Evolutionary conservation across 2,113 vertebrate genomes (phyloP).

Genomic region (Nycticryphes semicollaris): DNA sequence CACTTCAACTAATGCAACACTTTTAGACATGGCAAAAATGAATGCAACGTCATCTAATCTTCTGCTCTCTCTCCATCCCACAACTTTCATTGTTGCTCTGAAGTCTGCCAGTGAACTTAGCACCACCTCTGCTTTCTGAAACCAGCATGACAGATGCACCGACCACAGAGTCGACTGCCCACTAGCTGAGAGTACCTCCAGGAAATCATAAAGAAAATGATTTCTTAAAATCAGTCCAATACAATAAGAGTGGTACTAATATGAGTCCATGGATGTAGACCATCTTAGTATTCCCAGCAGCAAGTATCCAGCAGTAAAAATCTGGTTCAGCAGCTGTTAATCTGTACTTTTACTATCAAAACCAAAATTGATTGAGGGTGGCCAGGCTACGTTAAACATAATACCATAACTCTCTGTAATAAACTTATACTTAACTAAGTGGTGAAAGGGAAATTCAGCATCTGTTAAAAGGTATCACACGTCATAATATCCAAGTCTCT

Average conservation of each 20-base stretch:
- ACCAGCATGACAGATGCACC: not conserved
- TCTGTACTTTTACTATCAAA: not conserved
- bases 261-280: not conserved
- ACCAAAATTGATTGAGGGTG: not conserved
- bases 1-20: fast-evolving
- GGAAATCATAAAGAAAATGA: not conserved
- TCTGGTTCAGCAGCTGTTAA: not conserved
- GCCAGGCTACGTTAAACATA: not conserved
- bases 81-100: not conserved
- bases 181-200: not conserved
- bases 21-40: not conserved
- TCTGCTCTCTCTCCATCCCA: not conserved
- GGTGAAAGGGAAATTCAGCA: not conserved
- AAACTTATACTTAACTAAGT: not conserved
- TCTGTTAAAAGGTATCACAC: not conserved
- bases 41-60: not conserved
- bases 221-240: not conserved
- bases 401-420: not conserved
- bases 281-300: not conserved
- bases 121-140: not conserved
- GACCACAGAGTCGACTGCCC: not conserved
- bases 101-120: not conserved
- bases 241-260: not conserved
- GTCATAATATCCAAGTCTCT: not conserved
- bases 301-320: not conserved